A percentile compares a stretch with the other conserved stretches of the same genome.
Conservation (phyloP, 2,888 invertebrate species). For the Timema podura region DNA sequence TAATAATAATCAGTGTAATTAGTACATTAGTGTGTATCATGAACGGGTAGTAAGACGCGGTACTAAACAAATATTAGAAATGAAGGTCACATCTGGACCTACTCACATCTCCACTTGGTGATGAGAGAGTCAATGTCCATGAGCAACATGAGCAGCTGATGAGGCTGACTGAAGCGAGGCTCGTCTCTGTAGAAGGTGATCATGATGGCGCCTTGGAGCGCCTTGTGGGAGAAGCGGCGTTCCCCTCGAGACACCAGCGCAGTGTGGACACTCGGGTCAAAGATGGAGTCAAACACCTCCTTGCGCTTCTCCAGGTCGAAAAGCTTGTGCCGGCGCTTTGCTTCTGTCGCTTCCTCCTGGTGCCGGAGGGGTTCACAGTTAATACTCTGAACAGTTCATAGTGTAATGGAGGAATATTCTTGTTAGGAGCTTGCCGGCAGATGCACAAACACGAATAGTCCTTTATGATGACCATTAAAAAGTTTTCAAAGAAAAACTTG, state of each 20-base stretch:
- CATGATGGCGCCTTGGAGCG: constrained; percentile 96
- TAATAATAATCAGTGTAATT: too few species aligned
- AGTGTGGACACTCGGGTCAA: constrained; percentile 78
- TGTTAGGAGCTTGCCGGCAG: too few species aligned
- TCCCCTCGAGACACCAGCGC: constrained; percentile 82
- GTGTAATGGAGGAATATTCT: too few species aligned
- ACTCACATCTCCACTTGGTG: constrained; percentile 98
- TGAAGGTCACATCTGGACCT: neutral
- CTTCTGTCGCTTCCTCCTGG: constrained; percentile 59
- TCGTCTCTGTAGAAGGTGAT: constrained; percentile 96
- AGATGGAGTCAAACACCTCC: constrained; percentile 85
- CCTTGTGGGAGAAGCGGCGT: constrained; percentile 81
- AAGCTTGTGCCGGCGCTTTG: constrained; percentile 59
- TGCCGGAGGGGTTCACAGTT: too few species aligned
- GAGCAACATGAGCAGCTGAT: constrained; percentile 86
- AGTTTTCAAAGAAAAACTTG: too few species aligned
- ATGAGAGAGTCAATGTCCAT: constrained; percentile 98
- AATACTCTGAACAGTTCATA: too few species aligned
- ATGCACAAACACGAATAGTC: too few species aligned
- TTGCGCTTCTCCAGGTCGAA: constrained; percentile 73
- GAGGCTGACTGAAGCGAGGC: constrained; percentile 96
- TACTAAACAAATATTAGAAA: neutral
- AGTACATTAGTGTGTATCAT: neutral
- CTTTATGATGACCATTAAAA: too few species aligned
- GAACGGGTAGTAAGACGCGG: neutral